These are phyloP conservation scores for Glomeris marginata DNA, from an alignment of 2,888 invertebrate genomes.

Conservation along the genomic window DNA sequence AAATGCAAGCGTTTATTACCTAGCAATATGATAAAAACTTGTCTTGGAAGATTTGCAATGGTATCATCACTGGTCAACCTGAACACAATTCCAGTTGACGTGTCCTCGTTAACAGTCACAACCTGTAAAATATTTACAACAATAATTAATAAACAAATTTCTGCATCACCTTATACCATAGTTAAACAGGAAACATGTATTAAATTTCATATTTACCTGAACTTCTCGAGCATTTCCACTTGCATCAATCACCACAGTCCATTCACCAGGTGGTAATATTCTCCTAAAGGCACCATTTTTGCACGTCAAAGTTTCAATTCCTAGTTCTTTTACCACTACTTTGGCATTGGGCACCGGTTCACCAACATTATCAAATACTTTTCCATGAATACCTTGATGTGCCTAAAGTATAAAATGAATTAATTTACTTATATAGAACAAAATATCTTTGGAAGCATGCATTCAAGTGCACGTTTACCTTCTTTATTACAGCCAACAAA, in stretches of 20 bases:
- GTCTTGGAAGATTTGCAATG: constrained; percentile 57
- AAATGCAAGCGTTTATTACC: constrained; percentile 38
- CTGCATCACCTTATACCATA: no score
- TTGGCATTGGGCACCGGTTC: constrained; percentile 1
- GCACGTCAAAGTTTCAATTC: neutral
- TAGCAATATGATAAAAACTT: constrained; percentile 56
- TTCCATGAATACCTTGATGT: constrained; percentile 9
- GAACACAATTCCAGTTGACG: constrained; percentile 38
- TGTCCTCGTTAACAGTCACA: no score
- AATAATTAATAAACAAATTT: no score
- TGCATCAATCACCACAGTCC: constrained; percentile 54
- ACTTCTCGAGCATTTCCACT: constrained; percentile 42
- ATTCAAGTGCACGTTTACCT: constrained; percentile 39
- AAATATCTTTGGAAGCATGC: neutral
- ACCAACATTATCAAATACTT: neutral
- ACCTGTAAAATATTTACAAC: no score
- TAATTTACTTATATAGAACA: neutral
- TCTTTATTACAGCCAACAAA: constrained; percentile 66
- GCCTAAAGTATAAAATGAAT: neutral
- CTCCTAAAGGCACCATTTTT: constrained; percentile 80
- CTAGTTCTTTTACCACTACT: neutral
- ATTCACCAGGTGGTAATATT: constrained; percentile 70
- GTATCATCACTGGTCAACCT: constrained; percentile 48
- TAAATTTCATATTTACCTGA: neutral
- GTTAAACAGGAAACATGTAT: no score